Percentiles rank a stretch among this genome's conserved stretches.
These are phyloP conservation scores for Dendrocincla fuliginosa DNA, from an alignment of 2,797 vertebrate genomes.

Conservation along the genomic window DNA sequence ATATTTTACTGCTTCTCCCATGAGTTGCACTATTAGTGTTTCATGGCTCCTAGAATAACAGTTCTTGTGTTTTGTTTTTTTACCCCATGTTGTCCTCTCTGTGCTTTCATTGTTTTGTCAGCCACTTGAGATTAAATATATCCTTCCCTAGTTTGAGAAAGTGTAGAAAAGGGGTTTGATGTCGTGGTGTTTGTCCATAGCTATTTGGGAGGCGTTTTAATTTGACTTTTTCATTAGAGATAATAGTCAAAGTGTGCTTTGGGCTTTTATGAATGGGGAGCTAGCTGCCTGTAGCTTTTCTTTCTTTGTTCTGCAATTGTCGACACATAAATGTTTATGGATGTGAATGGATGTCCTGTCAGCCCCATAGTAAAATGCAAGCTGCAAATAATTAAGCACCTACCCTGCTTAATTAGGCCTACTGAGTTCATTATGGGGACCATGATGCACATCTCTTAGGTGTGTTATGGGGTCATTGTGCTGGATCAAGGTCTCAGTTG, in stretches of 20 bases:
- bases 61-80: not conserved
- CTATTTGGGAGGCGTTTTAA: conserved; percentile 14
- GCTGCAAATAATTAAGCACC: not conserved
- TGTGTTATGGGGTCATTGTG: not conserved
- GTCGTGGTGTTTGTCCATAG: not conserved
- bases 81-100: not conserved
- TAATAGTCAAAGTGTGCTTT: not conserved
- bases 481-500: not conserved
- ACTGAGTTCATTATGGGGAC: not conserved
- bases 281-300: not conserved
- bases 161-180: not conserved
- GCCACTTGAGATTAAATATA: conserved; percentile 5
- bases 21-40: not conserved
- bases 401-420: not conserved
- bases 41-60: not conserved
- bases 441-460: not conserved
- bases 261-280: not conserved
- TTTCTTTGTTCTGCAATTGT: not conserved
- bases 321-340: not conserved
- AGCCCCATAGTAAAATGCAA: not conserved
- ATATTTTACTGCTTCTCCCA: conserved; percentile 4
- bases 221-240: conserved; percentile 26
- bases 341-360: not conserved
- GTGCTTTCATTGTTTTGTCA: not conserved
- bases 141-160: not conserved